Evolutionary conservation across 2,797 vertebrate species (phyloP).

Genomic region (Enteromius unitaeniatus): DNA sequence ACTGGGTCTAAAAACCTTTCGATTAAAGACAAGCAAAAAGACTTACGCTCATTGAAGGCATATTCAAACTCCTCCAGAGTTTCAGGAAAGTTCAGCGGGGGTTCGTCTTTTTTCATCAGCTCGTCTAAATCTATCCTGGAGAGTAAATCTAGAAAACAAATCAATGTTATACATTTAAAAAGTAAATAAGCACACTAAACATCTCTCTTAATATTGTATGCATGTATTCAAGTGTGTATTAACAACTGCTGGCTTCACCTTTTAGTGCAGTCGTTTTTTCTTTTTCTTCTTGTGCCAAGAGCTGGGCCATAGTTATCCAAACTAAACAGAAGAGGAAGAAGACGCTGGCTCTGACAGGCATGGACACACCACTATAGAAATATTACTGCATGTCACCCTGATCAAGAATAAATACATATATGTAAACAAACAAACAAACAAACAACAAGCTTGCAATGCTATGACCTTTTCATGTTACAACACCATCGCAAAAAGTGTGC

Average conservation of each 20-base stretch:
- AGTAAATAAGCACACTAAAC: neutral
- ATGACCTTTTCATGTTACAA: no score
- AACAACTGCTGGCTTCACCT: conserved; percentile 75
- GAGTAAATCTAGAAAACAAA: conserved; percentile 84
- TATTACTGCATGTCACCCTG: conserved; percentile 74
- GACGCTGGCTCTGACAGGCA: conserved; percentile 77
- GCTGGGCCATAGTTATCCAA: conserved; percentile 90
- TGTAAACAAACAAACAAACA: neutral
- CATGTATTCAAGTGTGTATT: neutral
- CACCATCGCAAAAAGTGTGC: neutral
- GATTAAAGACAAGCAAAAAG: neutral
- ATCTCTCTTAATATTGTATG: neutral
- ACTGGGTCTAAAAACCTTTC: neutral
- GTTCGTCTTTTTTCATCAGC: conserved; percentile 99
- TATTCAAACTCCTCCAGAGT: conserved; percentile 97
- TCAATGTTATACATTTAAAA: conserved; percentile 81
- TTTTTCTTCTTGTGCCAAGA: conserved; percentile 89
- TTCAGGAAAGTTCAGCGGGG: conserved; percentile 93
- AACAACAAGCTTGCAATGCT: neutral
- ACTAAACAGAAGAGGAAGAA: conserved; percentile 76
- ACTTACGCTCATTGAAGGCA: conserved; percentile 96
- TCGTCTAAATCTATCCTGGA: conserved; percentile 98
- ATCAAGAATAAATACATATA: neutral
- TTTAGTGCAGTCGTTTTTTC: conserved; percentile 95
- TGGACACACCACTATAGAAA: conserved; percentile 74